A percentile compares a stretch with the other conserved stretches of the same genome.
Evolutionary conservation across 2,888 invertebrate species (phyloP).

Genomic region (Megaustenia siamemsis): DNA sequence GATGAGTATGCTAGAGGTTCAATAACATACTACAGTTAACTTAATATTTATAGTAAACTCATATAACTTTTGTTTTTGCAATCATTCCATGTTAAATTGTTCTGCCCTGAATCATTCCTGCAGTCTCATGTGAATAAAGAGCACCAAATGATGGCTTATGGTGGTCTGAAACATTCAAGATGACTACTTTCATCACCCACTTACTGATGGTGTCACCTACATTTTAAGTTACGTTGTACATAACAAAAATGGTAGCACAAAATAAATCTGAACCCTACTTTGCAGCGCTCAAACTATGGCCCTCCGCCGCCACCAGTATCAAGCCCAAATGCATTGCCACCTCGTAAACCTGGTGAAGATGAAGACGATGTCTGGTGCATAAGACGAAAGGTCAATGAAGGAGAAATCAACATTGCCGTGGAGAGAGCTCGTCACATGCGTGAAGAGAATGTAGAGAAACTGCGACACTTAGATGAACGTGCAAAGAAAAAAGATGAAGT

Average conservation of each 20-base stretch:
- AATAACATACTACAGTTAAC: neutral
- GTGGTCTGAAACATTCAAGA: neutral
- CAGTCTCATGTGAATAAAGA: no score
- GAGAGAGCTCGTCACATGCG: slow-evolving; percentile 90
- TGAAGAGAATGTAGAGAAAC: slow-evolving; percentile 90
- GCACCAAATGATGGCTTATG: slow-evolving; percentile 33
- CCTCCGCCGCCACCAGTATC: slow-evolving; percentile 58
- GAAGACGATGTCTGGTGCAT: slow-evolving; percentile 87
- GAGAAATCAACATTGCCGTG: slow-evolving; percentile 84
- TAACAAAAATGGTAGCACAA: no score
- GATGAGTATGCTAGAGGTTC: no score
- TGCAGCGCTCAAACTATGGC: slow-evolving; percentile 52
- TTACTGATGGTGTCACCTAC: slow-evolving; percentile 20
- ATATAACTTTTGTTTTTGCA: no score
- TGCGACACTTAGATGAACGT: slow-evolving; percentile 86
- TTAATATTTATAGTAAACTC: no score
- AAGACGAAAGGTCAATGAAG: slow-evolving; percentile 84
- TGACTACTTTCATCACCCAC: slow-evolving; percentile 31
- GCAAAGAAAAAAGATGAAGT: slow-evolving; percentile 82
- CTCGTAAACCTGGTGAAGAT: slow-evolving; percentile 76
- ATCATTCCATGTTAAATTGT: no score
- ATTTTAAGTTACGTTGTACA: no score
- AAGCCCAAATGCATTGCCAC: slow-evolving; percentile 57
- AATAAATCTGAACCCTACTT: no score
- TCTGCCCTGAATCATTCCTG: no score